Evolutionary conservation across 2,888 invertebrate species (phyloP), one percentile per base, ranked within the genome.

Genomic region (Erannis defoliaria): DNA sequence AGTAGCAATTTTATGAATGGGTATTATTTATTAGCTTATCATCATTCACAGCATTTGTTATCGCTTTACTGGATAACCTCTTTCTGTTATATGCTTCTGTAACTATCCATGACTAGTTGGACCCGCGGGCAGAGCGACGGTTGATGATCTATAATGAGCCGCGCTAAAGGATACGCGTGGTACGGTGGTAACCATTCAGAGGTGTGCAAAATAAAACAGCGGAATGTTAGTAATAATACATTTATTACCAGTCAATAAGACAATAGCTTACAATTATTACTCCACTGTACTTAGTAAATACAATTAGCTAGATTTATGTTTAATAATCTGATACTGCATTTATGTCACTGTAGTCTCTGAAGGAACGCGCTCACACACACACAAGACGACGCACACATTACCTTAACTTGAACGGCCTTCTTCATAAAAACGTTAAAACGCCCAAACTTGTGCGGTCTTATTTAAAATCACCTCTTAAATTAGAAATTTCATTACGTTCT

Each of bases 201-300:
- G 29, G 16, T 16, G 1, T 31, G n/a, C 23, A 8, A 63, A 62
- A 56, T 55, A 45, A 70, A 71, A 67, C 68, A 51, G 4, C 42
- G 53, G 18, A 68, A 66, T 84, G 88, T 92, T 90, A 91, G 91
- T 91, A 88, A 88, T 89, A 85, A 70, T 68, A 85, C 82, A 86
- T 92, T 90, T 90, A 92, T 91, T 90, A 89, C 82, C 80, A 88
- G 93, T 91, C 92, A 92, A 91, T 67, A 89, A 90, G 80, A 90
- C 89, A 88, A 80, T 85, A 88, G 84, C 89, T 93, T 90, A 91
- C 80, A 88, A 86, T 88, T 81, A 88, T 82, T 79, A 84, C 81
- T 84, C 75, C 81, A 82, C 46, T 90, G 91, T 90, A 90, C 93
- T 93, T 91, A 91, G 92, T 92, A 91, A 92, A 92, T 93, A 93